phyloP scores from a whole-genome alignment of 2,113 vertebrate genomes.

The Nestor notabilis region DNA sequence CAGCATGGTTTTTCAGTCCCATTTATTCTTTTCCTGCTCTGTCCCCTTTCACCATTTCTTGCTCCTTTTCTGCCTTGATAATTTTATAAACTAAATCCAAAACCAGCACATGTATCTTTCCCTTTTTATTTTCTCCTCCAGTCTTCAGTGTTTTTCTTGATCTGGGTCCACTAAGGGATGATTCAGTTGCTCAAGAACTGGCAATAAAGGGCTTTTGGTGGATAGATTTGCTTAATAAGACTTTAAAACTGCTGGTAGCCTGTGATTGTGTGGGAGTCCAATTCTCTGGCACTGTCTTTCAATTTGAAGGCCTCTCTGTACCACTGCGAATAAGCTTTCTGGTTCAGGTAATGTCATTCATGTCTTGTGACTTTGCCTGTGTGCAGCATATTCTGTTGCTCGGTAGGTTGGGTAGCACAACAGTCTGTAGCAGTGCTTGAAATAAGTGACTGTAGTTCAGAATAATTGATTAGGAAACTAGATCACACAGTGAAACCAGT shows the following conservation, averaged over 20 bases:
- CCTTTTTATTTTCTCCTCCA: background rate
- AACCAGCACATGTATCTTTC: background rate
- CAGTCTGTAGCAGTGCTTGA: background rate
- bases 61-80: background rate
- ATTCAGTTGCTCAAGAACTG: background rate
- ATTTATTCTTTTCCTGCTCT: background rate
- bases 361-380: background rate
- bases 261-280: background rate
- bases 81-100: background rate
- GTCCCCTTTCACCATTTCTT: background rate
- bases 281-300: background rate
- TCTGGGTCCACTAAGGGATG: background rate
- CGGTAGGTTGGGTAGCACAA: background rate
- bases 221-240: background rate
- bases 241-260: background rate
- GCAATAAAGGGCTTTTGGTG: background rate
- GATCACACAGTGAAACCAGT: background rate
- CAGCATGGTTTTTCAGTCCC: rapidly evolving
- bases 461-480: background rate
- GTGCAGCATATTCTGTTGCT: background rate
- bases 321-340: background rate
- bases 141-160: background rate
- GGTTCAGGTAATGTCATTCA: background rate
- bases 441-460: background rate
- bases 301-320: background rate